Percentiles rank a stretch among this genome's conserved stretches.
Evolutionary conservation across 2,797 vertebrate genomes (phyloP).

Genomic region (Sebastes melanostomus): DNA sequence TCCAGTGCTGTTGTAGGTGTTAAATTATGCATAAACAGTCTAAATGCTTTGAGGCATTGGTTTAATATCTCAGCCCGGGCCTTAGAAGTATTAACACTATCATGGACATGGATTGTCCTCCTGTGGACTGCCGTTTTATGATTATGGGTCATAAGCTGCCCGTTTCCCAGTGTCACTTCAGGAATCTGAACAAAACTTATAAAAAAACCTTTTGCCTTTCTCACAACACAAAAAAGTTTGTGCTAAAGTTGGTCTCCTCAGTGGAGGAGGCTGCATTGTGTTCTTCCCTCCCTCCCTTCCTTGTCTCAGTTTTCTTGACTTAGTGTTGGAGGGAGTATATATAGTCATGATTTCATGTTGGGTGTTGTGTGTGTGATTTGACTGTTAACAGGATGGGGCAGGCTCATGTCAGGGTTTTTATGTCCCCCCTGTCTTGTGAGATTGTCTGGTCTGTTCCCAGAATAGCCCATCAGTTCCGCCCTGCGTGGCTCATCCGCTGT

Average conservation of each 20-base stretch:
- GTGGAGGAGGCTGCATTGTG: conserved; percentile 42
- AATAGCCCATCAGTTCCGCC: conserved; percentile 85
- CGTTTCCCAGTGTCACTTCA: conserved; percentile 65
- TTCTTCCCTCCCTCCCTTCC: conserved; percentile 18
- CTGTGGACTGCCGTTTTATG: conserved; percentile 71
- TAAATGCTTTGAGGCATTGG: conserved; percentile 84
- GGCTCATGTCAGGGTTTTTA: conserved; percentile 80
- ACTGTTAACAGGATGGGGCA: conserved; percentile 80
- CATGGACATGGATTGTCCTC: conserved; percentile 71
- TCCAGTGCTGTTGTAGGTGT: conserved; percentile 79
- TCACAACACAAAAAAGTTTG: conserved; percentile 65
- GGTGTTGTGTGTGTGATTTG: conserved; percentile 76
- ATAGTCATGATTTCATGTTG: conserved; percentile 75
- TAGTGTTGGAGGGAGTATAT: conserved; percentile 68
- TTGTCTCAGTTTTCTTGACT: conserved; percentile 60
- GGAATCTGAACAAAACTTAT: conserved; percentile 66
- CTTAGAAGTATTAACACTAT: conserved; percentile 71
- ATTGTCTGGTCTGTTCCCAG: conserved; percentile 80
- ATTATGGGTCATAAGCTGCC: conserved; percentile 75
- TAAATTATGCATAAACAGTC: conserved; percentile 85
- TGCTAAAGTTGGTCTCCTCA: conserved; percentile 43
- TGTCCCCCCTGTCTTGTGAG: conserved; percentile 79
- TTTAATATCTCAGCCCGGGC: conserved; percentile 80
- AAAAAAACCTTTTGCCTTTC: conserved; percentile 46
- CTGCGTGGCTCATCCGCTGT: conserved; percentile 80